Evolutionary conservation across 2,797 vertebrate species (phyloP), one percentile per base, ranked within the genome.

Genomic region (Myotis planiceps): DNA sequence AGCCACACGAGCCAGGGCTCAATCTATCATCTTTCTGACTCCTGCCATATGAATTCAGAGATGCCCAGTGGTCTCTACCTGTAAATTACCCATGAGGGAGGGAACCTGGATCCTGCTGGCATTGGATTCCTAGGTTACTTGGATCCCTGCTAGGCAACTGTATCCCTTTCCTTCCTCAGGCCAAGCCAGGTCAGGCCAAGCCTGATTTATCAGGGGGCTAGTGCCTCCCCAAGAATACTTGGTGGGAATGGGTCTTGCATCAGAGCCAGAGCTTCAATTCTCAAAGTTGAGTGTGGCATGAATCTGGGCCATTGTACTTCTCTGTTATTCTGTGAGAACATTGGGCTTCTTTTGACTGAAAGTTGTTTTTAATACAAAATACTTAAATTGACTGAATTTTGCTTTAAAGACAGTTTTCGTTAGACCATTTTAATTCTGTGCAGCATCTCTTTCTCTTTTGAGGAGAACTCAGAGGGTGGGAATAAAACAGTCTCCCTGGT

Each of bases 271-370:
- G 25, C 68, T 81, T 78, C 39, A 4, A 53, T 74, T 84, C 49
- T 92, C 65, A 51, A 15, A 76, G 42, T 32, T 88, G 27, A 88
- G 25, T 68, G 34, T 47, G 53, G 32, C 80, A 87, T 45, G 76
- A 97, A 75, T 45, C 32, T 25, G 60, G 65, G 75, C 79, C 72
- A 39, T 81, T 96, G 78, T 47, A n/a, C 13, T 74, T 96, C 79
- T 78, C 16, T 90, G 85, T 79, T 90, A 91, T 83, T 93, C 88
- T 80, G 21, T 88, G 71, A 94, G 85, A 96, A 96, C 94, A 91
- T 74, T 74, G 19, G 55, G 37, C 76, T 92, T 75, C 65, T 91
- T 94, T 95, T 60, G 51, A 69, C 49, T 90, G 86, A 93, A 96
- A 97, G 55, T 88, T 92, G 18, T 94, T 97, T 95, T 84, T 49